Evolutionary conservation across 92 coral and sea anemone genomes (phyloP).

Genomic region (Palythoa grandis): DNA sequence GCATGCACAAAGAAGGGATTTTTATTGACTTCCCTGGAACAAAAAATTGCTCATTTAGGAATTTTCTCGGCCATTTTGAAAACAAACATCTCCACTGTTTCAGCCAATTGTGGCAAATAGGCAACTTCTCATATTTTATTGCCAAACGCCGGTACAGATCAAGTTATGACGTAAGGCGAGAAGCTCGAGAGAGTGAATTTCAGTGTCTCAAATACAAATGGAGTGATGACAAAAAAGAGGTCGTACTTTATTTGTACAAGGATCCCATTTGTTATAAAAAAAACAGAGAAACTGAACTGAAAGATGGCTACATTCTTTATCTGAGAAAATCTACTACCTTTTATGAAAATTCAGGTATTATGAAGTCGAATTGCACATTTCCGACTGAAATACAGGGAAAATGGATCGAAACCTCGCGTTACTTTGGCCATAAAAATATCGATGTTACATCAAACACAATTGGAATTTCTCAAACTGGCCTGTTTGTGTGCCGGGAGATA

Average conservation of each 20-base stretch:
- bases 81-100: conserved; percentile 55
- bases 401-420: conserved; percentile 11
- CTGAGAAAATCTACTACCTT: conserved; percentile 10
- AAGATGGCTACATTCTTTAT: neutral
- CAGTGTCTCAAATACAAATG: conserved; percentile 54
- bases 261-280: conserved; percentile 58
- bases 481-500: neutral
- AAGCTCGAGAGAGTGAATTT: conserved; percentile 45
- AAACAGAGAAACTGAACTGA: neutral
- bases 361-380: conserved; percentile 10
- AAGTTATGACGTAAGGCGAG: conserved; percentile 43
- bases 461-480: conserved; percentile 5
- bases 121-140: conserved; percentile 63
- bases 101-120: conserved; percentile 68
- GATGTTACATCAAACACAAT: conserved; percentile 13
- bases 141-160: conserved; percentile 54
- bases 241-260: conserved; percentile 59
- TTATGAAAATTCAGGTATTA: conserved; percentile 22
- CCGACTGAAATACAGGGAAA: conserved; percentile 8
- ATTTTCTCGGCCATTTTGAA: conserved; percentile 30
- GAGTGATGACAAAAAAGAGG: conserved; percentile 14
- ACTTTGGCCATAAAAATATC: conserved; percentile 16
- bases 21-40: conserved; percentile 47
- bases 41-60: conserved; percentile 53
- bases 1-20: conserved; percentile 73